Conservation (phyloP, 1,140 invertebrate genomes). For the Belonocnema kinseyi region DNA sequence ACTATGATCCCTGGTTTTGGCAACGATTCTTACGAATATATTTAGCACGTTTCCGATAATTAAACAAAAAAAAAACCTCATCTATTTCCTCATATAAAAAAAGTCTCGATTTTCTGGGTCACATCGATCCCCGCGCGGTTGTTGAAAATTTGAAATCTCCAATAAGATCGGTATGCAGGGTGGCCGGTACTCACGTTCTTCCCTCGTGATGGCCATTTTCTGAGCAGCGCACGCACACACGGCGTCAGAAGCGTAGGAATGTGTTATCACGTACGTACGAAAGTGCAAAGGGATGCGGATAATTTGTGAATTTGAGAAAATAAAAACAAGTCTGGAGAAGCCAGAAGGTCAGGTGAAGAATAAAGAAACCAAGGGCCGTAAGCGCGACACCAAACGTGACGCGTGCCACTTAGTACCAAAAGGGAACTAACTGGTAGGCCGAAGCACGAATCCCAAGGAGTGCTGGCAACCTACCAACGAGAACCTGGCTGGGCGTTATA, state of each 20-base stretch:
- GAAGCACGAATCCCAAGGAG: slow-evolving; percentile 52
- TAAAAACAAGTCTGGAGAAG: background rate
- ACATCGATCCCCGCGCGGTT: slow-evolving; percentile 3
- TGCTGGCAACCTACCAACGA: slow-evolving; percentile 68
- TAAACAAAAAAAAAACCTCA: no score
- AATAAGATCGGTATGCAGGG: background rate
- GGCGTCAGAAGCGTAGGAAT: slow-evolving; percentile 38
- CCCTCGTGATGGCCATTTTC: slow-evolving; percentile 62
- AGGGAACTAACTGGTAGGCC: slow-evolving; percentile 44
- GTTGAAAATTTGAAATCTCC: slow-evolving; percentile 6
- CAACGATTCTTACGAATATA: no score
- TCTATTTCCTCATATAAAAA: background rate
- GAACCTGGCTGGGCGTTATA: slow-evolving; percentile 73
- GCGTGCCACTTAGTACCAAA: slow-evolving; percentile 46
- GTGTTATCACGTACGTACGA: background rate
- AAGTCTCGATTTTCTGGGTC: slow-evolving; percentile 20
- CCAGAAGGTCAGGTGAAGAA: slow-evolving; percentile 21
- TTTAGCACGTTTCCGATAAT: no score
- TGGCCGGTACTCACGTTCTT: slow-evolving; percentile 66
- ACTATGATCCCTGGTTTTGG: no score
- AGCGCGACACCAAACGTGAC: slow-evolving; percentile 39
- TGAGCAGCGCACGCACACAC: slow-evolving; percentile 32
- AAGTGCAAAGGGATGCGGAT: background rate
- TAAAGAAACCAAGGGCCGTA: slow-evolving; percentile 36
- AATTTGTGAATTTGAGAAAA: background rate